Evolutionary conservation across 2,797 vertebrate species (phyloP).

Genomic region (Gadopsis bispinosus): DNA sequence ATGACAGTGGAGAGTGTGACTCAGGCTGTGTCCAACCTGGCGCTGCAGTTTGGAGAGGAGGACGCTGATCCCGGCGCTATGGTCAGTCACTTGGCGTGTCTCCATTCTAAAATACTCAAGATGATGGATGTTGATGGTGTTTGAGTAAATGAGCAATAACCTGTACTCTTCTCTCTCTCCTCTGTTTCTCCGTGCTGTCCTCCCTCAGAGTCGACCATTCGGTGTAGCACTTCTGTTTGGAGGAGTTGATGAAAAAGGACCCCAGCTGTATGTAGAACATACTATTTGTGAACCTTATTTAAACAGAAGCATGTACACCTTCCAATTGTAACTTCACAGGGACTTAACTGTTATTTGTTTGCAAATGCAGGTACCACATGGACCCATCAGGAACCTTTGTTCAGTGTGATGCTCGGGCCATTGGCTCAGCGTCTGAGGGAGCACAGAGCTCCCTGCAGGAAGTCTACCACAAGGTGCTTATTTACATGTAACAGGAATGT

Average conservation of each 20-base stretch:
- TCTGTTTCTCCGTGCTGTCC: background rate
- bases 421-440: conserved; percentile 97
- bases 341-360: background rate
- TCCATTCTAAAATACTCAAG: conserved; percentile 1
- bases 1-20: conserved; percentile 99
- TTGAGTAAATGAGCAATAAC: background rate
- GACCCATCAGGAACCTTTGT: conserved; percentile 98
- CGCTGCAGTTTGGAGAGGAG: conserved; percentile 98
- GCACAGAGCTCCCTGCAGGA: conserved; percentile 98
- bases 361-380: conserved; percentile 93
- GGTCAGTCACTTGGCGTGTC: conserved; percentile 74
- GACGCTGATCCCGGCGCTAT: conserved; percentile 98
- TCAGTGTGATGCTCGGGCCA: conserved; percentile 96
- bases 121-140: background rate
- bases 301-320: background rate
- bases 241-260: conserved; percentile 98
- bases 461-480: conserved; percentile 95
- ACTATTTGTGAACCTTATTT: background rate
- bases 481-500: background rate
- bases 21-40: conserved; percentile 97
- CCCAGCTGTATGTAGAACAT: conserved; percentile 91
- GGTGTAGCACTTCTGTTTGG: conserved; percentile 97
- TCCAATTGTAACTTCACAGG: background rate
- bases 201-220: conserved; percentile 93
- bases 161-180: background rate